A percentile compares a stretch with the other conserved stretches of the same genome.
phyloP scores from a whole-genome alignment of 2,888 invertebrate species.

The Chorisops tibialis region DNA sequence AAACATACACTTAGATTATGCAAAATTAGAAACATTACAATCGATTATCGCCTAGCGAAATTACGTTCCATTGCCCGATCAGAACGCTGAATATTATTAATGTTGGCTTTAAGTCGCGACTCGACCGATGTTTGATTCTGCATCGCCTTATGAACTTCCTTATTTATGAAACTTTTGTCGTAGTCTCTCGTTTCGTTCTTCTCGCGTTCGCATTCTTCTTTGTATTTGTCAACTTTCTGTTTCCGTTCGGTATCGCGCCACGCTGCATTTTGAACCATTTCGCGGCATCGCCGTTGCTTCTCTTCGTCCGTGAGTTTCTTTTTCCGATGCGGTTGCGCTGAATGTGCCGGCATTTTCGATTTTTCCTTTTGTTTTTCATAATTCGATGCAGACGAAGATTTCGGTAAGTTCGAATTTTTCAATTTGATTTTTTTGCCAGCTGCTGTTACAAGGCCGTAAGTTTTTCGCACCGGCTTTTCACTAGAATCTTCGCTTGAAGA shows the following conservation, averaged over 20 bases:
- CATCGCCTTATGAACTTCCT: slow-evolving; percentile 50
- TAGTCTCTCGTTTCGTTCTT: slow-evolving; percentile 52
- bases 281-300: slow-evolving; percentile 65
- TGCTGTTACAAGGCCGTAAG: slow-evolving; percentile 50
- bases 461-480: slow-evolving; percentile 33
- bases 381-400: too few relatives aligned
- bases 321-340: slow-evolving; percentile 6
- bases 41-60: slow-evolving; percentile 71
- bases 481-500: not conserved
- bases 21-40: too few relatives aligned
- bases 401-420: not conserved
- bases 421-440: slow-evolving; percentile 44
- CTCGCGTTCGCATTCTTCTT: slow-evolving; percentile 58
- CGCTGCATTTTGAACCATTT: slow-evolving; percentile 81
- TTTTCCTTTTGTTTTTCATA: not conserved
- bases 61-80: slow-evolving; percentile 76
- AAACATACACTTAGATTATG: too few relatives aligned
- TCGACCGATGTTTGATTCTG: slow-evolving; percentile 71
- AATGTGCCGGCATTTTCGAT: not conserved
- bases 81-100: slow-evolving; percentile 84
- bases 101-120: slow-evolving; percentile 79
- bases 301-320: slow-evolving; percentile 60
- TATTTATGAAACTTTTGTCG: slow-evolving; percentile 55
- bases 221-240: slow-evolving; percentile 61
- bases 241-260: slow-evolving; percentile 66